Evolutionary conservation across 2,797 vertebrate genomes (phyloP).

Genomic region (Siniperca obscura): DNA sequence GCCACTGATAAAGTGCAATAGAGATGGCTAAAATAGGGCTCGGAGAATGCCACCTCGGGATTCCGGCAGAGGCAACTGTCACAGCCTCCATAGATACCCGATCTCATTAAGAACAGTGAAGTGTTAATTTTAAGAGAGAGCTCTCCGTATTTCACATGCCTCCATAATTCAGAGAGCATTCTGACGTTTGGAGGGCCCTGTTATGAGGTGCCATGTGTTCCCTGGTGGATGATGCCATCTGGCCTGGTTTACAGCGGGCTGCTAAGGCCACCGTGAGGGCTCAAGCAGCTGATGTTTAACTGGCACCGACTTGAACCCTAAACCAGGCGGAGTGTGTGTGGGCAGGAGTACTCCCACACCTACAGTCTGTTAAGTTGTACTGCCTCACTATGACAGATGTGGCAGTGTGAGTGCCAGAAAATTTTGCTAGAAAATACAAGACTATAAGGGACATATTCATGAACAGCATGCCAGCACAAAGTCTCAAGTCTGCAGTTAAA

Average conservation of each 20-base stretch:
- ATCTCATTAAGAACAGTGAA: constrained; percentile 73
- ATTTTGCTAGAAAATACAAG: constrained; percentile 54
- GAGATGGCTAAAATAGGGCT: constrained; percentile 70
- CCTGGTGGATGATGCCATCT: constrained; percentile 76
- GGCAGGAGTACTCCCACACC: constrained; percentile 74
- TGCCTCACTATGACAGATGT: constrained; percentile 73
- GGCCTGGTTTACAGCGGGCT: constrained; percentile 67
- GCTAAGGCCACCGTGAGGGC: constrained; percentile 61
- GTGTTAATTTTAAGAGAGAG: constrained; percentile 72
- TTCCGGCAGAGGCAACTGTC: constrained; percentile 33
- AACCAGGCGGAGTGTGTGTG: constrained; percentile 61
- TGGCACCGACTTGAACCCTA: constrained; percentile 73
- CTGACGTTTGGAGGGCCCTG: constrained; percentile 64
- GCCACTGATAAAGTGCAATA: constrained; percentile 80
- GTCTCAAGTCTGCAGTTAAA: constrained; percentile 54
- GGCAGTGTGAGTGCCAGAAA: constrained; percentile 50
- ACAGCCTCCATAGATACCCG: constrained; percentile 46
- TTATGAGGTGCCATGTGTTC: constrained; percentile 78
- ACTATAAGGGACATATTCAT: constrained; percentile 55
- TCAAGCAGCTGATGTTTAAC: constrained; percentile 77
- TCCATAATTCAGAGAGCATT: constrained; percentile 64
- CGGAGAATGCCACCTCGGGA: constrained; percentile 44
- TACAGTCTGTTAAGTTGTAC: constrained; percentile 76
- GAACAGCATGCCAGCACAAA: constrained; percentile 49
- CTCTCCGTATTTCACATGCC: constrained; percentile 52